Evolutionary conservation across 2,113 vertebrate species (phyloP), one percentile per base, ranked within the genome.

Genomic region (Mesocricetus auratus): DNA sequence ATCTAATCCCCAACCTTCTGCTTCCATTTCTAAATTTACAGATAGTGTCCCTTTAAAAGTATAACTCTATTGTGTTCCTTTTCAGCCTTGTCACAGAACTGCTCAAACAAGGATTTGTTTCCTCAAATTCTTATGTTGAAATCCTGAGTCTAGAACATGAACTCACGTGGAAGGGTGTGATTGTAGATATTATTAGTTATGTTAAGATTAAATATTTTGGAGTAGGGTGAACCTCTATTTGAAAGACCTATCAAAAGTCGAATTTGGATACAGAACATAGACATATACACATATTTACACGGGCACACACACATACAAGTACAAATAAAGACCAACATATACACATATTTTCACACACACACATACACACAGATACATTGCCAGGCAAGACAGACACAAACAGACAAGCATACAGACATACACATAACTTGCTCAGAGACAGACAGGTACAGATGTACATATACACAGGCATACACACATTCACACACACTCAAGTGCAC

Each of bases 281-380:
- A 36, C 7, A 33, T 8, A 33, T 0, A 39, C 1, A 21, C 9
- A 22, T 1, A n/a, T 7, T 26, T 12, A 45, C 24, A 26, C 10
- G n/a, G 3, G 13, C 42, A 33, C 29, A 42, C 71, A 47, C 74
- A 47, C 74, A 47, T 47, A 77, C 42, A 47, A 15, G 24, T 75
- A 45, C 26, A 50, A 6, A 75, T 75, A 47, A 45, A 77, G 6
- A 77, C 26, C 42, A 31, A 77, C 45, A 77, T 31, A 77, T 77
- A 16, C 0, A 8, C 12, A 50, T 77, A 47, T 77, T 77, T 77
- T 17, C 4, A 42, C 24, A 42, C 21, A 74, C 42, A 39, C 36
- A 62, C 19, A 64, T 64, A 73, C 17, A 69, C 66, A 71, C 36
- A 71, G 33, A n/a, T n/a, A 71, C 36, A 42, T 42, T n/a, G 9